A percentile compares a stretch with the other conserved stretches of the same genome.
Conservation (phyloP, 2,797 vertebrate species). For the Poeciliopsis presidionis region DNA sequence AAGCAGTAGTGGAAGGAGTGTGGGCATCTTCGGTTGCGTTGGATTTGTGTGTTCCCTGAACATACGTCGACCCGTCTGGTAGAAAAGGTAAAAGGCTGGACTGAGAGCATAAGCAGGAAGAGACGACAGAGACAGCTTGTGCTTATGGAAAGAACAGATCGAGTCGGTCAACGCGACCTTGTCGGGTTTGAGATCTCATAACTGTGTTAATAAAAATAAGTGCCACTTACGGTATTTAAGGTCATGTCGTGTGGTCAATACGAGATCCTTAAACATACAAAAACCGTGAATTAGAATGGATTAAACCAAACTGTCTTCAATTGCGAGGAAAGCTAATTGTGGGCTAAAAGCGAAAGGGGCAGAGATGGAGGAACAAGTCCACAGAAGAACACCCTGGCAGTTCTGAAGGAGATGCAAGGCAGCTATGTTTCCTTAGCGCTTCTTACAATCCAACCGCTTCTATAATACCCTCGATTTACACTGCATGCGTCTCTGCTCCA, state of each 20-base stretch:
- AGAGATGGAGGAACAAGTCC: neutral
- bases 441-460: neutral
- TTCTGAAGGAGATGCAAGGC: too few relatives aligned
- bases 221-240: neutral
- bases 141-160: neutral
- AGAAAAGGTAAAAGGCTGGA: slow-evolving; percentile 4
- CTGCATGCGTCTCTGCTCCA: neutral
- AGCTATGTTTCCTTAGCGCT: neutral
- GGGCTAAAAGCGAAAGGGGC: neutral
- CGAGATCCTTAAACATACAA: neutral
- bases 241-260: too few relatives aligned
- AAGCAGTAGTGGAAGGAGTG: slow-evolving; percentile 17
- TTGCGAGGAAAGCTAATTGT: neutral
- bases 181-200: neutral
- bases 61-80: slow-evolving; percentile 38
- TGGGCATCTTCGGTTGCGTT: slow-evolving; percentile 8
- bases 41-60: slow-evolving; percentile 39
- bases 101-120: neutral
- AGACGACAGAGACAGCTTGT: neutral
- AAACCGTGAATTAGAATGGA: neutral
- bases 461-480: neutral
- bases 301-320: neutral
- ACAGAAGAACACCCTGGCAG: neutral
- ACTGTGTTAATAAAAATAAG: neutral
- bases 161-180: neutral